These are phyloP conservation scores for Branchinecta lindahli DNA, from an alignment of 1,140 invertebrate species.

Conservation along the genomic window DNA sequence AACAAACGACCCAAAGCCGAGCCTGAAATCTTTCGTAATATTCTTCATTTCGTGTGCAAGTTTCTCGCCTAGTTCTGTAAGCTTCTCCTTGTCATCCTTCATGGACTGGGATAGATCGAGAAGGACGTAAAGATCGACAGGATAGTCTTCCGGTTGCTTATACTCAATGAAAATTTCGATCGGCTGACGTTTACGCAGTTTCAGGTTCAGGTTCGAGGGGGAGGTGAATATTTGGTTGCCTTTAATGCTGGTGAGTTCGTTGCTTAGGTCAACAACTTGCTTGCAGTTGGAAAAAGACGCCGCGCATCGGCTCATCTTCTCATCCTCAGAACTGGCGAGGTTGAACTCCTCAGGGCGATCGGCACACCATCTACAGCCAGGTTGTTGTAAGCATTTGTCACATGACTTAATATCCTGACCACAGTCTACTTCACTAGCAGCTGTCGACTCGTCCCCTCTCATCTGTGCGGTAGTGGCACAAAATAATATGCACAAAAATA, in stretches of 20 bases:
- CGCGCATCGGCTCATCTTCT: neutral
- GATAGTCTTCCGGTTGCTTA: constrained; percentile 49
- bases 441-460: too few relatives aligned
- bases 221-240: constrained; percentile 29
- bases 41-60: constrained; percentile 48
- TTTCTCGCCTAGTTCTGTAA: constrained; percentile 46
- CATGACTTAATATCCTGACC: neutral
- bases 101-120: constrained; percentile 72
- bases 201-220: constrained; percentile 29
- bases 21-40: constrained; percentile 59
- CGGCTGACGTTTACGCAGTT: constrained; percentile 30
- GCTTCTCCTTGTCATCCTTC: constrained; percentile 48
- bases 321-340: neutral
- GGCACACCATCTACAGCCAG: constrained; percentile 17
- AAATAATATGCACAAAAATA: too few relatives aligned
- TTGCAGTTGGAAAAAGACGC: neutral
- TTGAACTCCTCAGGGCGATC: neutral
- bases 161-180: constrained; percentile 30
- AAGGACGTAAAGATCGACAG: constrained; percentile 73
- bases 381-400: constrained; percentile 15
- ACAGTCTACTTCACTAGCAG: too few relatives aligned
- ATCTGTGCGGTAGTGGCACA: too few relatives aligned
- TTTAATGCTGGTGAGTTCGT: constrained; percentile 10
- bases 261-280: constrained; percentile 1
- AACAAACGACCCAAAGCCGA: constrained; percentile 78